Evolutionary conservation across 2,797 vertebrate genomes (phyloP).

Genomic region (Lycodopsis pacificus): DNA sequence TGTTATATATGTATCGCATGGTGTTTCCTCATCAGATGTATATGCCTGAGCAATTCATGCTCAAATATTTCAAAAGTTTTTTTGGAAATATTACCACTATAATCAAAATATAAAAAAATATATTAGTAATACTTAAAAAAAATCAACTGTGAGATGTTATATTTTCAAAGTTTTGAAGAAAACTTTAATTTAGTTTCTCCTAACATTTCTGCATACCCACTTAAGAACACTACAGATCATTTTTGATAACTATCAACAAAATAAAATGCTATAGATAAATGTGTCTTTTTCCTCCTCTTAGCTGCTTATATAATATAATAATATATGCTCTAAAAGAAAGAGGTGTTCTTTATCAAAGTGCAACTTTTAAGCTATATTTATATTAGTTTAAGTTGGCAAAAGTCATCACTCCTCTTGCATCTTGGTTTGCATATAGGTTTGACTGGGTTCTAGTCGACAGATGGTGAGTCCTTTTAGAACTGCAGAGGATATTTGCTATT

Average conservation of each 20-base stretch:
- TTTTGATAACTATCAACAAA: background rate
- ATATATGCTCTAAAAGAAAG: no score
- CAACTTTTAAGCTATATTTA: background rate
- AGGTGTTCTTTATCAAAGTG: background rate
- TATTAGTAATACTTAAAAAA: no score
- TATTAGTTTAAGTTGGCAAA: constrained; percentile 8
- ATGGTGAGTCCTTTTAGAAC: constrained; percentile 49
- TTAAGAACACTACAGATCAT: background rate
- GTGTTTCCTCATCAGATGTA: background rate
- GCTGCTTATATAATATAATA: background rate
- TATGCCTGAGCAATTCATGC: background rate
- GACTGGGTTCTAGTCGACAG: constrained; percentile 47
- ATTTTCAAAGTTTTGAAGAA: no score
- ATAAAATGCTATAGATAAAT: background rate
- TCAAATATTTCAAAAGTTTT: constrained; percentile 29
- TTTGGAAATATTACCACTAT: background rate
- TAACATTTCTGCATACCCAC: background rate
- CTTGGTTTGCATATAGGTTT: constrained; percentile 31
- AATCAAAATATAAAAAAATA: background rate
- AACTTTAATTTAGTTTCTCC: background rate
- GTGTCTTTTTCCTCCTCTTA: background rate
- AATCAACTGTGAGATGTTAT: no score
- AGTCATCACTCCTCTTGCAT: constrained; percentile 15
- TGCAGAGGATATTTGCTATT: constrained; percentile 49
- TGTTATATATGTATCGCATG: constrained; percentile 7